These are phyloP conservation scores for Leptinotarsa tumamoca DNA, from an alignment of 2,888 invertebrate species.

Conservation along the genomic window DNA sequence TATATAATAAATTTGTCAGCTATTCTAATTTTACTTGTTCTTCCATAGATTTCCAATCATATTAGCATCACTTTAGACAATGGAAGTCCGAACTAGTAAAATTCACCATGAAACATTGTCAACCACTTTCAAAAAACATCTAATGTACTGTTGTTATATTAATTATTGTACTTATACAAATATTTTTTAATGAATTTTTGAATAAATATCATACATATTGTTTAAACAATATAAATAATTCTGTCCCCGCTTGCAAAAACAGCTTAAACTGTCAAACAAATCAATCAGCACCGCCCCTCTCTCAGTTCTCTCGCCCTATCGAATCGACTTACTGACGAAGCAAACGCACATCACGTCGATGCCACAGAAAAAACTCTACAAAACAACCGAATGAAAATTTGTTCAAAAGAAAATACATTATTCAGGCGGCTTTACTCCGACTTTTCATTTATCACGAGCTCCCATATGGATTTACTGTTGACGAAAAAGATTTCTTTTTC, in stretches of 20 bases:
- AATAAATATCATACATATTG: no score
- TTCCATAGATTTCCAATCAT: no score
- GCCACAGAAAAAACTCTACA: constrained; percentile 19
- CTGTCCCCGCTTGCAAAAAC: neutral
- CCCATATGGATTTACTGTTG: constrained; percentile 31
- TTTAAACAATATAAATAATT: no score
- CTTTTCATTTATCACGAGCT: constrained; percentile 37
- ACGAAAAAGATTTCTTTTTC: constrained; percentile 31
- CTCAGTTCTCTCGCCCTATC: neutral
- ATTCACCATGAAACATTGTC: no score
- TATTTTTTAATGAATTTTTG: no score
- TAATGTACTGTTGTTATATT: no score
- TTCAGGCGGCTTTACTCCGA: constrained; percentile 28
- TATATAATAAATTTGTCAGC: no score
- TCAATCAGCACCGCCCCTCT: neutral
- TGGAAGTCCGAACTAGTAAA: no score
- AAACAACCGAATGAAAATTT: constrained; percentile 34
- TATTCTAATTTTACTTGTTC: no score
- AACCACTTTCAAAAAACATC: no score
- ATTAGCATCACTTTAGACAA: no score
- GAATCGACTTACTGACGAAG: neutral
- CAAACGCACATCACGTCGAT: neutral
- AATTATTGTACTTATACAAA: no score
- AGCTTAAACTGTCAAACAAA: neutral
- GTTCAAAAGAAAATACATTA: constrained; percentile 30